Conservation (phyloP, 2,797 vertebrate genomes). For the Micromesistius poutassou region DNA sequence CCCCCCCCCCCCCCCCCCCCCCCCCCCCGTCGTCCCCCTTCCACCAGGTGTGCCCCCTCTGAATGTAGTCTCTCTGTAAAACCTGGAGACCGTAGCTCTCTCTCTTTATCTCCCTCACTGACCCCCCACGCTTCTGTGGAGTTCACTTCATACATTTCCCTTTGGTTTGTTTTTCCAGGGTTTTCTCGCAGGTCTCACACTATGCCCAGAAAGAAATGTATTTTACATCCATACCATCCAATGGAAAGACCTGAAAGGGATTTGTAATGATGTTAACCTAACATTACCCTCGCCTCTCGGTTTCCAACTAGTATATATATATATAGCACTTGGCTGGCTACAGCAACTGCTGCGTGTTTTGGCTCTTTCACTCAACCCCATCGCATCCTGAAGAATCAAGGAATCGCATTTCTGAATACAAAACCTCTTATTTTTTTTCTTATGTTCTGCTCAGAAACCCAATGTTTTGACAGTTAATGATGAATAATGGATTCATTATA, state of each 20-base stretch:
- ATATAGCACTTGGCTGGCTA: background rate
- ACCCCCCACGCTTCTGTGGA: background rate
- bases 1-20: no score
- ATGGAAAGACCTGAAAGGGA: no score
- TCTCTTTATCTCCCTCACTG: background rate
- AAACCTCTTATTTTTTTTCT: no score
- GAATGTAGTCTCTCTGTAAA: background rate
- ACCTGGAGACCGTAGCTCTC: background rate
- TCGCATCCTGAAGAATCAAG: background rate
- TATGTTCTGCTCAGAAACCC: background rate
- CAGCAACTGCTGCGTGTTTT: no score
- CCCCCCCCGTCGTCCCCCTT: background rate
- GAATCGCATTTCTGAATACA: background rate
- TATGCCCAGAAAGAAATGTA: no score
- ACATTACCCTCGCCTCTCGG: background rate
- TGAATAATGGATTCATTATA: background rate
- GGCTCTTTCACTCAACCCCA: no score
- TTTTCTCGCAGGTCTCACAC: no score
- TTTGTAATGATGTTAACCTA: background rate
- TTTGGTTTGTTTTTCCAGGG: no score
- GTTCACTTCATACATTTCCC: no score
- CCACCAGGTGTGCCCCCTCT: background rate
- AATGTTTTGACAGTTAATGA: background rate
- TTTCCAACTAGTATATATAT: background rate
- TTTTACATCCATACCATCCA: no score